Evolutionary conservation across 1,140 invertebrate genomes (phyloP), one percentile per base, ranked within the genome.

Genomic region (Drosophila fuyamai): DNA sequence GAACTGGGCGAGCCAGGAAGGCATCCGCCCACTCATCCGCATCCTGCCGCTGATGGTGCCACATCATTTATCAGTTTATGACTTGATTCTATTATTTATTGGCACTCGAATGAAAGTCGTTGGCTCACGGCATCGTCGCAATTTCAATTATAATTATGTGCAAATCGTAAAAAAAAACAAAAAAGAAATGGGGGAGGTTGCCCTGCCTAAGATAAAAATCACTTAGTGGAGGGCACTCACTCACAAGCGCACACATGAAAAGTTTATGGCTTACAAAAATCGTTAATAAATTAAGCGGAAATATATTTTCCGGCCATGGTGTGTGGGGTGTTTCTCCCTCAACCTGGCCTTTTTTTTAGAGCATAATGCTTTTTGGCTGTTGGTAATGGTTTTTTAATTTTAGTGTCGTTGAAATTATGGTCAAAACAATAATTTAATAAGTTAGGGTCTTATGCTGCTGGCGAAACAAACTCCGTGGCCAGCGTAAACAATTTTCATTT

Each of bases 141-240:
- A 91, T 91, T 91, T 91, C 90, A 91, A 91, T 91, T 91, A 91
- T 91, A 91, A 91, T 91, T 91, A 90, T 91, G 89, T 90, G 84
- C 70, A 91, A 91, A 91, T 89, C 81, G 90, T 91, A 91, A 91
- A 91, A 90, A 78, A 85, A 84, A 78, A 62, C 5, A 23, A 56
- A 16, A 16, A 51, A 29, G 62, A 23, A 51, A 41, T 47, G 23
- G 35, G 56, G 58, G 48, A 44, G 40, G 29, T 56, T 58, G 27
- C 14, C n/a, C 48, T 50, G 44, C 44, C 46, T 40, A 54, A 85
- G 81, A 90, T 90, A 83, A 86, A 85, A 90, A 83, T 90, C 86
- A 90, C 79, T 90, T 90, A 82, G 76, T 68, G 75, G 57, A 57
- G 36, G 16, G 43, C 50, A 18, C 43, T 40, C 41, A 38, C 56